Percentiles rank a stretch among this genome's conserved stretches.
Evolutionary conservation across 2,888 invertebrate species (phyloP).

Genomic region (Carabus problematicus): DNA sequence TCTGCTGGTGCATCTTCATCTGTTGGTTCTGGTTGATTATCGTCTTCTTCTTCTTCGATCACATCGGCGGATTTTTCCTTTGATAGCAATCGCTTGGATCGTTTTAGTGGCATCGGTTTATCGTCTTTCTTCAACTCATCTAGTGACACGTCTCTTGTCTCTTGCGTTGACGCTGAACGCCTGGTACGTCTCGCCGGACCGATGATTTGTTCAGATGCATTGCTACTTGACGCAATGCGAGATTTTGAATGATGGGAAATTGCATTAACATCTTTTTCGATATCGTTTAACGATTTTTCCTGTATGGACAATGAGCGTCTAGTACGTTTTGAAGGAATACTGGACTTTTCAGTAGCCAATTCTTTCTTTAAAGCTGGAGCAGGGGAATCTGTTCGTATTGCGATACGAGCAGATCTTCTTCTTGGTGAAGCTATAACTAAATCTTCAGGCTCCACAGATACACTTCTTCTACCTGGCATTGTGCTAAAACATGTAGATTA

Average conservation of each 20-base stretch:
- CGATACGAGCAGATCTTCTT: constrained; percentile 25
- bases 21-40: constrained; percentile 19
- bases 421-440: constrained; percentile 21
- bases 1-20: constrained; percentile 26
- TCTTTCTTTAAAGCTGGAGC: constrained; percentile 5
- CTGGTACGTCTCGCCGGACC: constrained; percentile 20
- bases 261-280: constrained; percentile 10
- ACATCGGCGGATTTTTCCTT: constrained; percentile 9
- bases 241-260: not conserved
- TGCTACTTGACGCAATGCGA: not conserved
- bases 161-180: constrained; percentile 17
- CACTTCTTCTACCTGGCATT: constrained; percentile 35
- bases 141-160: not conserved
- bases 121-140: constrained; percentile 6
- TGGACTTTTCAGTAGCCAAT: not conserved
- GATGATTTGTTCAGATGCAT: not conserved
- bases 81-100: constrained; percentile 11
- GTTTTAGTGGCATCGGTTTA: constrained; percentile 5
- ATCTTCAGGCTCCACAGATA: constrained; percentile 32
- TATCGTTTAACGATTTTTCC: constrained; percentile 24
- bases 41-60: constrained; percentile 33
- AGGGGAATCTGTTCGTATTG: constrained; percentile 24
- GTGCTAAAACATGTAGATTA: constrained; percentile 22
- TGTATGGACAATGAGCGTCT: constrained; percentile 26
- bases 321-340: constrained; percentile 13